Evolutionary conservation across 2,888 invertebrate species (phyloP), one percentile per base, ranked within the genome.

Genomic region (Neelides folsomi): DNA sequence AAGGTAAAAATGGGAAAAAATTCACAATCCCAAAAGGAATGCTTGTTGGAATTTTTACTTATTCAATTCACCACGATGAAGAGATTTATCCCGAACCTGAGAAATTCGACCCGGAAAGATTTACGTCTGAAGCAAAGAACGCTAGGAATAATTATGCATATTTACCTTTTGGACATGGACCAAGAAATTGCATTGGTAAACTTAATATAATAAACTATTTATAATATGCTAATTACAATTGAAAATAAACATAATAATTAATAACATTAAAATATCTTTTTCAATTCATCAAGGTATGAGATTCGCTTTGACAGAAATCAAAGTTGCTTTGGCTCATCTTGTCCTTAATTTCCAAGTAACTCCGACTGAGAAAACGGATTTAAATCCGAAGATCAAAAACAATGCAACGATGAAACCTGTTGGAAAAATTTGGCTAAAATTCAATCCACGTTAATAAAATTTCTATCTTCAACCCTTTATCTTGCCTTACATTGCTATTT

Each of bases 21-120:
- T 10, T 46, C 6, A 27, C 13, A 7, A 38, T 56, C 34, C 53
- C 51, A 2, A 37, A 43, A 10, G 54, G 49, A 6, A 19, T n/a
- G 4, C n/a, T n/a, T n/a, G n/a, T n/a, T n/a, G n/a, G n/a, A n/a
- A 72, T 80, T 43, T 77, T 79, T 8, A 71, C 73, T 9, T 73
- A 75, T 59, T 74, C 76, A 20, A 75, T 80, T 58, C 80, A 80
- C 58, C 76, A 75, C 68, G 79, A 79, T 64, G 74, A 77, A 0
- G 72, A 75, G 1, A 71, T 75, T 62, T 80, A 76, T 59, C 76
- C 77, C 0, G 72, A 81, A 9, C 81, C 82, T 0, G 72, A 77
- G 1, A 71, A 71, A 34, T 76, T 75, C 62, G 69, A 73, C 51
- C 75, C 75, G 2, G 72, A 74, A 38, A 68, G 76, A 56, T 76